These are phyloP conservation scores for Epinephelus moara DNA, from an alignment of 2,113 vertebrate genomes.

Conservation along the genomic window DNA sequence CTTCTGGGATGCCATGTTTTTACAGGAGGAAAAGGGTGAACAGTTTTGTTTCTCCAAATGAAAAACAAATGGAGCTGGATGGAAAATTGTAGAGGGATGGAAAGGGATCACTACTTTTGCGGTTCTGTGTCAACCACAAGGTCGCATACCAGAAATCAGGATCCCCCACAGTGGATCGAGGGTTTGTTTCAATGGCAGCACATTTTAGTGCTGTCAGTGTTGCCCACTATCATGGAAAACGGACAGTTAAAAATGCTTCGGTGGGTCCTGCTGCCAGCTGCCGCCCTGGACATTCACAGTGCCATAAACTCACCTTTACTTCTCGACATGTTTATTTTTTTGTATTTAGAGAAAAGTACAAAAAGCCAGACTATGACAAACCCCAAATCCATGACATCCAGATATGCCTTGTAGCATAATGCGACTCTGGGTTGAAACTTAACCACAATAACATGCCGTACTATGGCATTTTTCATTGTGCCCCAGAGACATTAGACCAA, in stretches of 20 bases:
- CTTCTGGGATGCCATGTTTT: slow-evolving; percentile 81
- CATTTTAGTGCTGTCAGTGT: slow-evolving; percentile 62
- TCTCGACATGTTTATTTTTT: neutral
- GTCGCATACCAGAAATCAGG: slow-evolving; percentile 80
- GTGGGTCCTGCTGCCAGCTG: slow-evolving; percentile 42
- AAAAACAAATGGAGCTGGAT: slow-evolving; percentile 78
- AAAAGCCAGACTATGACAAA: slow-evolving; percentile 38
- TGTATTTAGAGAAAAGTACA: neutral
- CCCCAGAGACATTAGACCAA: slow-evolving; percentile 74
- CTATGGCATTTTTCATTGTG: slow-evolving; percentile 69
- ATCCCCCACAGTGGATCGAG: slow-evolving; percentile 69
- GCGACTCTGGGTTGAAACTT: slow-evolving; percentile 53
- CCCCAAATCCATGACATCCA: slow-evolving; percentile 49
- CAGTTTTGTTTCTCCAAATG: slow-evolving; percentile 79
- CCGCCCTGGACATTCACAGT: slow-evolving; percentile 23
- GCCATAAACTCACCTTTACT: slow-evolving; percentile 30
- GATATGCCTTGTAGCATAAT: slow-evolving; percentile 42
- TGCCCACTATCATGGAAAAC: slow-evolving; percentile 62
- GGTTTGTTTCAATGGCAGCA: slow-evolving; percentile 59
- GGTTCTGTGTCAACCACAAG: slow-evolving; percentile 79
- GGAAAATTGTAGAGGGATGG: slow-evolving; percentile 75
- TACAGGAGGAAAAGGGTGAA: slow-evolving; percentile 77
- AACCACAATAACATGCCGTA: slow-evolving; percentile 56
- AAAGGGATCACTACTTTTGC: slow-evolving; percentile 77
- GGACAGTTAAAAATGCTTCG: slow-evolving; percentile 62